phyloP scores from a whole-genome alignment of 2,113 vertebrate genomes.

The Protobothrops flavoviridis region DNA sequence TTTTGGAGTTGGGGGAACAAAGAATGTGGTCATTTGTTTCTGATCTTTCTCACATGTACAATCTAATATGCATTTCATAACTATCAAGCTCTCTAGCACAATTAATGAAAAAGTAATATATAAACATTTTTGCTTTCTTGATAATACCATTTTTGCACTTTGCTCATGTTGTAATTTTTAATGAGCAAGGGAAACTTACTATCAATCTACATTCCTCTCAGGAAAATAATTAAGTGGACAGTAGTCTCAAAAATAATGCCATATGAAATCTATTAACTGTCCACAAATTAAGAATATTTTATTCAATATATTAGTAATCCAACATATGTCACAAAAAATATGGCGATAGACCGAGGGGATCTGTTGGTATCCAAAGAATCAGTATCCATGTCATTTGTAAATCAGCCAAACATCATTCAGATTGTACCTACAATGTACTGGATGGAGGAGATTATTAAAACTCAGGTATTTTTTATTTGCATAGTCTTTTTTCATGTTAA shows the following conservation, averaged over 20 bases:
- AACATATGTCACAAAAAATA: background rate
- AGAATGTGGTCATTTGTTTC: too few relatives aligned
- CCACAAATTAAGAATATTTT: background rate
- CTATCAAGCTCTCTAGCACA: background rate
- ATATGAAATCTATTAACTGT: background rate
- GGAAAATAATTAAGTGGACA: background rate
- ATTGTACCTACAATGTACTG: background rate
- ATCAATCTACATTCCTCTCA: background rate
- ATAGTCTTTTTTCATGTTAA: background rate
- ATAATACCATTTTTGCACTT: background rate
- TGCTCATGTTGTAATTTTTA: background rate
- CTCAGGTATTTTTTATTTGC: background rate
- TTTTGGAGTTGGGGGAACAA: background rate
- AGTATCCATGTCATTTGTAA: background rate
- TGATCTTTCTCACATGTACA: background rate
- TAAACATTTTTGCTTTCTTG: background rate
- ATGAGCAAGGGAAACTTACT: background rate
- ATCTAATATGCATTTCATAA: background rate
- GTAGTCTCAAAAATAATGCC: background rate
- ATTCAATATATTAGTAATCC: background rate
- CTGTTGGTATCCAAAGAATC: background rate
- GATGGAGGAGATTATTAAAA: background rate
- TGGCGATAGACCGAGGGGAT: background rate
- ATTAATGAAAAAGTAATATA: background rate
- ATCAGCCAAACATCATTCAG: background rate